Conservation (phyloP, 1,140 invertebrate species). For the Campoletis sonorensis region DNA sequence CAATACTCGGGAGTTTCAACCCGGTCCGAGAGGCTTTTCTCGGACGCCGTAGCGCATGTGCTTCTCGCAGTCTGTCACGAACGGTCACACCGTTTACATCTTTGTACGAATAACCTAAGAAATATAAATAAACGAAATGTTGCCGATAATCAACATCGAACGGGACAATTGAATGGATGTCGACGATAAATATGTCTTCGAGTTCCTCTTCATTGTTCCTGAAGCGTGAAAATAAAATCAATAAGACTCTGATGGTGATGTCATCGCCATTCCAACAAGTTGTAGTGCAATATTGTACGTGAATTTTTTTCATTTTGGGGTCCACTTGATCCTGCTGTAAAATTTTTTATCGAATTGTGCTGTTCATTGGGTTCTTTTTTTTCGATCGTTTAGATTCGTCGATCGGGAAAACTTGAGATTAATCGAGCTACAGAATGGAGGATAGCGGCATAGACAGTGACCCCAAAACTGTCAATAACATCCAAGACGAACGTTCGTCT, state of each 20-base stretch:
- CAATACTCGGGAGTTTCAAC: slow-evolving; percentile 46
- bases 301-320: slow-evolving; percentile 6
- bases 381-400: slow-evolving; percentile 3
- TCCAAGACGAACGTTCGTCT: slow-evolving; percentile 75
- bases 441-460: slow-evolving; percentile 83
- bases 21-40: neutral
- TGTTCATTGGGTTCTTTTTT: neutral
- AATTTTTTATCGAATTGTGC: too few species aligned
- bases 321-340: too few species aligned
- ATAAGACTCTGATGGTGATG: slow-evolving; percentile 38
- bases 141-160: neutral
- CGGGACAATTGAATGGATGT: neutral
- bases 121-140: slow-evolving; percentile 35
- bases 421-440: slow-evolving; percentile 74
- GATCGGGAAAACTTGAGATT: slow-evolving; percentile 49
- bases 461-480: slow-evolving; percentile 73
- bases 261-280: slow-evolving; percentile 50
- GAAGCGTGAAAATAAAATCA: slow-evolving; percentile 26
- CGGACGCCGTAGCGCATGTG: slow-evolving; percentile 38
- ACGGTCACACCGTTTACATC: slow-evolving; percentile 8
- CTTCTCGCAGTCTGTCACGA: slow-evolving; percentile 43
- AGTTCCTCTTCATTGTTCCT: neutral
- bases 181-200: slow-evolving; percentile 29
- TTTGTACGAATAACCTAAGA: neutral
- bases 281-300: slow-evolving; percentile 49